Percentiles rank a stretch among this genome's conserved stretches.
Evolutionary conservation across 2,797 vertebrate species (phyloP).

Genomic region (Linurgus olivaceus): DNA sequence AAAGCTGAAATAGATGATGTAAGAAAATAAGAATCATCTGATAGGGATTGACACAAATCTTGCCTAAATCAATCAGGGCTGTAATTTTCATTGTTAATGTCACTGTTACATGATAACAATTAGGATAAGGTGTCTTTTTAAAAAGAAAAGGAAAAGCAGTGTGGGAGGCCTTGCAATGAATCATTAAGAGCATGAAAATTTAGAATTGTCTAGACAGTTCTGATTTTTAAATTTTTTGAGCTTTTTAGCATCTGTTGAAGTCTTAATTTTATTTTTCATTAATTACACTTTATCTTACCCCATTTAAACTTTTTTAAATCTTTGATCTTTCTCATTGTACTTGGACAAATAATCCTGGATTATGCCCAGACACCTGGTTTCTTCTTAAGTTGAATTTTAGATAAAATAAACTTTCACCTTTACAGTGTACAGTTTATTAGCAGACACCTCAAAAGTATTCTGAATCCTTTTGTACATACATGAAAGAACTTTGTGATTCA

Average conservation of each 20-base stretch:
- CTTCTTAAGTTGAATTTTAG: not conserved
- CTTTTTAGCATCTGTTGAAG: not conserved
- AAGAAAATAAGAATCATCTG: not conserved
- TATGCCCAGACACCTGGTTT: not conserved
- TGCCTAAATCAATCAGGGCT: not conserved
- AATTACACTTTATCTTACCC: not conserved
- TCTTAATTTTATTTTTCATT: not conserved
- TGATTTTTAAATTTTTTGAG: not conserved
- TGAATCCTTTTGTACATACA: not conserved
- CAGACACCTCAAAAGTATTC: not conserved
- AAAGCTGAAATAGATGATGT: not conserved
- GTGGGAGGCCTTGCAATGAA: not conserved
- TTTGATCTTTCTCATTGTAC: not conserved
- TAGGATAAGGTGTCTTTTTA: not conserved
- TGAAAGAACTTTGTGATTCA: not conserved
- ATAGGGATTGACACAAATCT: not conserved
- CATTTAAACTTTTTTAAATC: not conserved
- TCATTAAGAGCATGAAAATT: not conserved
- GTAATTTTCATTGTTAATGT: not conserved
- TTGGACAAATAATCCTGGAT: not conserved
- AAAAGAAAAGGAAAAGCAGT: not conserved
- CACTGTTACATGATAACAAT: not conserved
- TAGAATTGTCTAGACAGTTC: not conserved
- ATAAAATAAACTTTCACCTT: not conserved
- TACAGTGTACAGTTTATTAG: not conserved